These are phyloP conservation scores for Hydrolagus colliei DNA, from an alignment of 2,797 vertebrate genomes.

Conservation along the genomic window DNA sequence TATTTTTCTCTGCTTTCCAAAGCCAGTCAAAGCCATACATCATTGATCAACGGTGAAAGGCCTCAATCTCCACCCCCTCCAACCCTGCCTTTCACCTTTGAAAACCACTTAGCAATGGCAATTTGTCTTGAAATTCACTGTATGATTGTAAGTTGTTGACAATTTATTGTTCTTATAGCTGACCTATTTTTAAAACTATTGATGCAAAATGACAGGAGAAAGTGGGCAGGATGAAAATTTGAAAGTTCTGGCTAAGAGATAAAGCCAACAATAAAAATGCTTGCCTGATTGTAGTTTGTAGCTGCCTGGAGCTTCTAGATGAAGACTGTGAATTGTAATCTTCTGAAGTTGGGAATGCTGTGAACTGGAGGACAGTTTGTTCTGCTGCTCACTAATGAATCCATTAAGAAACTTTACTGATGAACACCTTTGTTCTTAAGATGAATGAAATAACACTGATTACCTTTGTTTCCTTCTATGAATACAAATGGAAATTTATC, in stretches of 20 bases:
- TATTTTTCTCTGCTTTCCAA: no score
- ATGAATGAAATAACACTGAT: not conserved
- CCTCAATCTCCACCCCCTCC: no score
- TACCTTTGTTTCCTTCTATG: not conserved
- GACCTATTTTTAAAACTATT: not conserved
- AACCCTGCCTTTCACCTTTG: no score
- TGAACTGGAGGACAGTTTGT: not conserved
- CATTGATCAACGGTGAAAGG: no score
- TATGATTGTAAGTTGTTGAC: no score
- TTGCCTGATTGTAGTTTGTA: not conserved
- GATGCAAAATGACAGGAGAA: not conserved
- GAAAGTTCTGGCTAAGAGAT: not conserved
- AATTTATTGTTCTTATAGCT: no score
- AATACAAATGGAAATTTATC: not conserved
- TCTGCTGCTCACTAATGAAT: not conserved
- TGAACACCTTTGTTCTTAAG: not conserved
- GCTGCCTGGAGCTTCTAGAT: not conserved
- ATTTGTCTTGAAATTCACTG: no score
- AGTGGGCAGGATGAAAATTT: not conserved
- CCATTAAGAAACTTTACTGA: not conserved
- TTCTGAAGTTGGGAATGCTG: not conserved
- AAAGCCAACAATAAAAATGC: not conserved
- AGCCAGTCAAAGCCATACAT: no score
- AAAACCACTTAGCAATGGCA: no score
- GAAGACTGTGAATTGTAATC: not conserved